phyloP scores from a whole-genome alignment of 2,113 vertebrate species.

The Alectura lathami region DNA sequence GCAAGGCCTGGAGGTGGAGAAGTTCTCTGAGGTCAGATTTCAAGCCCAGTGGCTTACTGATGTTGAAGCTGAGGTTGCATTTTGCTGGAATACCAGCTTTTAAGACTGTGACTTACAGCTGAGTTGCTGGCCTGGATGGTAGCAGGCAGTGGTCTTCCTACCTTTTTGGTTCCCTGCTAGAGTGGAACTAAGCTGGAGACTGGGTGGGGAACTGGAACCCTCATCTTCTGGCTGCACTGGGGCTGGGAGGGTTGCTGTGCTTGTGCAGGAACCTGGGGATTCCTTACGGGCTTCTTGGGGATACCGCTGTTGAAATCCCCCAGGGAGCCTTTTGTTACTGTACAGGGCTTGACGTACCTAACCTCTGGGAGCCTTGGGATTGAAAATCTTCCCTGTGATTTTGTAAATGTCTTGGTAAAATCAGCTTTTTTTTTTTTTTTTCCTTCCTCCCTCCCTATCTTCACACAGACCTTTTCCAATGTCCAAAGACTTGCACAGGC shows the following conservation, averaged over 20 bases:
- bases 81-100: neutral
- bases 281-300: neutral
- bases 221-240: neutral
- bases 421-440: neutral
- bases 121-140: neutral
- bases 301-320: neutral
- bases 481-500: constrained; percentile 86
- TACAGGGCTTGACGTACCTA: neutral
- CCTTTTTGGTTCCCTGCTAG: neutral
- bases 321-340: neutral
- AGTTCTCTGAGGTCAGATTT: constrained; percentile 87
- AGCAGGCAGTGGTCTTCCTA: neutral
- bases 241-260: neutral
- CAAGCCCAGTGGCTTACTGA: neutral
- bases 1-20: constrained; percentile 87
- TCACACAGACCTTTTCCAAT: constrained; percentile 84
- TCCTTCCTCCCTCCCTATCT: neutral
- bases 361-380: neutral
- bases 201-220: neutral
- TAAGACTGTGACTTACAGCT: neutral
- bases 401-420: neutral
- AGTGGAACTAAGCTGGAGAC: neutral
- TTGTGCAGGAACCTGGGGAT: neutral
- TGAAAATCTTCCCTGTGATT: neutral
- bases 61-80: neutral